Evolutionary conservation across 2,888 invertebrate species (phyloP).

Genomic region (Caenorhabditis sp.): DNA sequence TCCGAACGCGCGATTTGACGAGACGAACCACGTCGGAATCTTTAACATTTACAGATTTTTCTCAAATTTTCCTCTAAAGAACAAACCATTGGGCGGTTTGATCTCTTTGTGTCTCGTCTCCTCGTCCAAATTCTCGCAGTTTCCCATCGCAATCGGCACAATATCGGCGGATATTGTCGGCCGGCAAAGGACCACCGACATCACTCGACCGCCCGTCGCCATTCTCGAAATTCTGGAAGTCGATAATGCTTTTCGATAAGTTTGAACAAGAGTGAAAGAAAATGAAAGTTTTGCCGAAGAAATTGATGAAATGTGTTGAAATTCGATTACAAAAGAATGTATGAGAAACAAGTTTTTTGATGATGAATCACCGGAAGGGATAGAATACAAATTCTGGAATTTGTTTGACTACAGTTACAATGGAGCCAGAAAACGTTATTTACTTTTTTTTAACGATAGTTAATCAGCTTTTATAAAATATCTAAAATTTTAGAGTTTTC

Average conservation of each 20-base stretch:
- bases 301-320: not conserved
- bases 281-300: not conserved
- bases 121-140: slow-evolving; percentile 36
- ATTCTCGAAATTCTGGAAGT: not conserved
- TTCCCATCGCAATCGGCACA: slow-evolving; percentile 50
- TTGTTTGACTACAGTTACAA: too few species aligned
- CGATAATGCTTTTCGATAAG: not conserved
- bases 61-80: not conserved
- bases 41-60: slow-evolving; percentile 2
- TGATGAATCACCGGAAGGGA: not conserved
- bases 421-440: too few species aligned
- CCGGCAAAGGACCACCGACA: slow-evolving; percentile 52
- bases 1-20: slow-evolving; percentile 50
- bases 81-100: slow-evolving; percentile 36
- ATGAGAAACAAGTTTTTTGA: not conserved
- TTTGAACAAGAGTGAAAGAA: not conserved
- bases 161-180: slow-evolving; percentile 52
- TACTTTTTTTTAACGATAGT: too few species aligned
- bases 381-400: not conserved
- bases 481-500: not conserved
- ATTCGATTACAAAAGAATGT: not conserved
- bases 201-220: slow-evolving; percentile 27
- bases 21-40: slow-evolving; percentile 54
- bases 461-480: too few species aligned
- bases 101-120: slow-evolving; percentile 9